Evolutionary conservation across 2,797 vertebrate genomes (phyloP).

Genomic region (Lithobates sylvaticus): DNA sequence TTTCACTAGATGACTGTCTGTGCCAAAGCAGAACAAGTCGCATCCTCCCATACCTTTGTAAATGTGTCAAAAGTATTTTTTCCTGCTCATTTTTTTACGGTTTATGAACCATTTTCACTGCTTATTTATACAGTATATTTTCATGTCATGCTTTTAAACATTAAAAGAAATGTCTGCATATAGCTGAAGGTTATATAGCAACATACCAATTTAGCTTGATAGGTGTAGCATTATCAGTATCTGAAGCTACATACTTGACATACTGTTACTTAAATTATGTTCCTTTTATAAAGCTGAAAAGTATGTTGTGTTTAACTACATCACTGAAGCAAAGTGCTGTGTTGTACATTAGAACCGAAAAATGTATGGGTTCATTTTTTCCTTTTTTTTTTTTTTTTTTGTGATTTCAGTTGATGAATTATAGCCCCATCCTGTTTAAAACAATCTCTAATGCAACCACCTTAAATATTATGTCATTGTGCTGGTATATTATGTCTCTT

Average conservation of each 20-base stretch:
- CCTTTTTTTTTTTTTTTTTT: not conserved
- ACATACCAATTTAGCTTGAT: constrained; percentile 7
- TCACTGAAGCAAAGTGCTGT: not conserved
- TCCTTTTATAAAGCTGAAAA: not conserved
- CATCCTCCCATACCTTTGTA: not conserved
- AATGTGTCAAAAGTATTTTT: constrained; percentile 4
- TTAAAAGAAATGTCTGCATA: not conserved
- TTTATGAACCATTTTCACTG: not conserved
- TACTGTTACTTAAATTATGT: not conserved
- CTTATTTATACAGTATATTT: not conserved
- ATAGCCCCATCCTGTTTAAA: not conserved
- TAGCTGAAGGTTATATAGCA: not conserved
- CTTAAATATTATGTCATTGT: not conserved
- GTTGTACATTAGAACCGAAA: not conserved
- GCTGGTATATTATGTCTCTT: not conserved
- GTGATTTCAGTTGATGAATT: not conserved
- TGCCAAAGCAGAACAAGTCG: constrained; percentile 2
- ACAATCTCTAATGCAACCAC: not conserved
- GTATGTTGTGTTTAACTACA: not conserved
- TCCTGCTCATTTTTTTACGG: not conserved
- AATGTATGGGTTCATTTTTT: not conserved
- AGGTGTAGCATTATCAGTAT: not conserved
- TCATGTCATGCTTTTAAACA: constrained; percentile 7
- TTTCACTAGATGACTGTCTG: constrained; percentile 4
- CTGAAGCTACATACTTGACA: not conserved